Evolutionary conservation across 2,888 invertebrate genomes (phyloP), one percentile per base, ranked within the genome.

Genomic region (Helleia helle): DNA sequence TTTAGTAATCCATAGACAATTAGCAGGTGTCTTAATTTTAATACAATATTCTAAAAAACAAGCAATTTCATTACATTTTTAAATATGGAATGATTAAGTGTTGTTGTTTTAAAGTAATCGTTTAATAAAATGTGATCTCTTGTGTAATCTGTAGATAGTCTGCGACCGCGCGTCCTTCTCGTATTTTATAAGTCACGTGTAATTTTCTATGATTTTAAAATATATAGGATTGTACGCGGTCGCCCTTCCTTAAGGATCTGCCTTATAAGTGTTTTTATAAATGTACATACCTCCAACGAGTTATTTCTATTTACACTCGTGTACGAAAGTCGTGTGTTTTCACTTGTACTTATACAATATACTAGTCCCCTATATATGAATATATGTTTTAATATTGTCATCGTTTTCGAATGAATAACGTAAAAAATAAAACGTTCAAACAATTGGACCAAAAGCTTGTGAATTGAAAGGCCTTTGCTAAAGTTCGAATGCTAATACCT

Each of bases 201-300:
- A n/a, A n/a, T n/a, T n/a, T n/a, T 17, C 34, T 26, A 14, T 8
- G 26, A 4, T 14, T 31, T 6, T 26, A 8, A 8, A 36, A 9
- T 14, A 11, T 7, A 1, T 8, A 3, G 12, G 22, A 29, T 1
- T 7, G 3, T 63, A 62, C 64, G 73, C 69, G 65, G 67, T 62
- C 64, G 50, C 50, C 50, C 60, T 63, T 72, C 69, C 71, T 74
- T 71, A 64, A 71, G 67, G 66, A 73, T 76, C 79, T 83, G 81
- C 81, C 81, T 83, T 83, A 81, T 80, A 73, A 73, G 63, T 83
- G 79, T 81, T 58, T 76, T 73, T 75, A 72, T 72, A 73, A 69
- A 67, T 69, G 55, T 76, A n/a, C n/a, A n/a, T n/a, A 68, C 71
- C 68, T 76, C 65, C 70, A 68, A 55, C 56, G 62, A 65, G 56